Conservation (phyloP, 1,140 invertebrate genomes). For the Maniola jurtina region DNA sequence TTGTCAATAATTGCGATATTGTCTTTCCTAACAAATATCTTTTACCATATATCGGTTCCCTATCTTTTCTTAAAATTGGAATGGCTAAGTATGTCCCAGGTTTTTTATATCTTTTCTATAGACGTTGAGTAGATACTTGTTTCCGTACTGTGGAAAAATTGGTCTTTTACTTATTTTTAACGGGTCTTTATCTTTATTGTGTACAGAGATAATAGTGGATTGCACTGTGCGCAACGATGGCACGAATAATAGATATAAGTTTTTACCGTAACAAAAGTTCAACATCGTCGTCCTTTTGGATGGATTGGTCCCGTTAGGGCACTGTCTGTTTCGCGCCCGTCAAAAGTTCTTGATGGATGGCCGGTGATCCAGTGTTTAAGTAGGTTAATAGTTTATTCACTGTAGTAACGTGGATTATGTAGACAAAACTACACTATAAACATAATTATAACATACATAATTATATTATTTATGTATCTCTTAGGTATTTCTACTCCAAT, state of each 20-base stretch:
- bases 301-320: conserved; percentile 4
- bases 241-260: conserved; percentile 1
- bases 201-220: neutral
- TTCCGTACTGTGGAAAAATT: neutral
- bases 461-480: no score
- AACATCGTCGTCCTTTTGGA: conserved; percentile 2
- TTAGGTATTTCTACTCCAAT: no score
- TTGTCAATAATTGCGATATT: no score
- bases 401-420: conserved; percentile 3
- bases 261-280: conserved; percentile 1
- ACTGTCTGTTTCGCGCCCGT: neutral
- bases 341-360: conserved; percentile 8
- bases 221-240: neutral
- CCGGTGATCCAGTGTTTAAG: conserved; percentile 26
- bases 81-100: neutral
- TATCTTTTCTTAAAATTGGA: neutral
- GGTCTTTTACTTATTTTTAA: neutral
- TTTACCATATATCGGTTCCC: no score
- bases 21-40: no score
- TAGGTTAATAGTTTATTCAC: conserved; percentile 26
- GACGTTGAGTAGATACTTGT: no score
- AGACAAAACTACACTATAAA: no score
- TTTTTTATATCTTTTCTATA: no score
- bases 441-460: no score
- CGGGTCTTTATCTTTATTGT: neutral